These are phyloP conservation scores for Brotula barbata DNA, from an alignment of 2,797 vertebrate genomes.

Conservation along the genomic window DNA sequence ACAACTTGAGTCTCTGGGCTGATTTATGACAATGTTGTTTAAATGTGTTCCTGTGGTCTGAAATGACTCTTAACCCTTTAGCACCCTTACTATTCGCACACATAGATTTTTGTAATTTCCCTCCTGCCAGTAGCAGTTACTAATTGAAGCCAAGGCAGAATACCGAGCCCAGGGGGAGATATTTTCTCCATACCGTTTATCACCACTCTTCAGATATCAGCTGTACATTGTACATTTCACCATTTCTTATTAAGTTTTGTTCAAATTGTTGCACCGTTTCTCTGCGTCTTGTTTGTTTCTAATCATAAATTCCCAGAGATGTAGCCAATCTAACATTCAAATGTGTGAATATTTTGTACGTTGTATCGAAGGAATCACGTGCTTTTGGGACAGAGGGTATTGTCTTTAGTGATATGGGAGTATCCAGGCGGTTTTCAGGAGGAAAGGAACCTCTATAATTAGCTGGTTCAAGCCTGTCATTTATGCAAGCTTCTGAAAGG, in stretches of 20 bases:
- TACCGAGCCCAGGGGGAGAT: slow-evolving; percentile 28
- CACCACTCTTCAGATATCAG: no score
- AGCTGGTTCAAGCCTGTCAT: slow-evolving; percentile 65
- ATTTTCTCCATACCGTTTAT: slow-evolving; percentile 32
- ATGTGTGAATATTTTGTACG: no score
- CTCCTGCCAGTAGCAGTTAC: slow-evolving; percentile 23
- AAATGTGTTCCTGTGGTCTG: slow-evolving; percentile 22
- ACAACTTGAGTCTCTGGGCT: slow-evolving; percentile 8
- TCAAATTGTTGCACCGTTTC: no score
- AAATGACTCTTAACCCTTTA: slow-evolving; percentile 17
- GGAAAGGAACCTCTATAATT: slow-evolving; percentile 73
- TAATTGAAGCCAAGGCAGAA: slow-evolving; percentile 14
- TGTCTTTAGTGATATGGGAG: no score
- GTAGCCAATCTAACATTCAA: no score
- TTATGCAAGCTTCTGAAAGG: slow-evolving; percentile 65
- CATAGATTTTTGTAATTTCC: slow-evolving; percentile 19
- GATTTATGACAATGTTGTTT: slow-evolving; percentile 35
- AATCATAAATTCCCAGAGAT: no score
- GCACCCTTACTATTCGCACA: slow-evolving; percentile 22
- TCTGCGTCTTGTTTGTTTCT: no score
- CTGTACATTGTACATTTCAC: no score
- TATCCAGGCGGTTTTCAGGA: slow-evolving; percentile 61
- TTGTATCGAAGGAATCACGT: no score
- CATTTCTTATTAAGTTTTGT: no score
- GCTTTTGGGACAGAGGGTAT: no score